Conservation (phyloP, 64 coral and sea anemone species). For the Montipora efflorescens region DNA sequence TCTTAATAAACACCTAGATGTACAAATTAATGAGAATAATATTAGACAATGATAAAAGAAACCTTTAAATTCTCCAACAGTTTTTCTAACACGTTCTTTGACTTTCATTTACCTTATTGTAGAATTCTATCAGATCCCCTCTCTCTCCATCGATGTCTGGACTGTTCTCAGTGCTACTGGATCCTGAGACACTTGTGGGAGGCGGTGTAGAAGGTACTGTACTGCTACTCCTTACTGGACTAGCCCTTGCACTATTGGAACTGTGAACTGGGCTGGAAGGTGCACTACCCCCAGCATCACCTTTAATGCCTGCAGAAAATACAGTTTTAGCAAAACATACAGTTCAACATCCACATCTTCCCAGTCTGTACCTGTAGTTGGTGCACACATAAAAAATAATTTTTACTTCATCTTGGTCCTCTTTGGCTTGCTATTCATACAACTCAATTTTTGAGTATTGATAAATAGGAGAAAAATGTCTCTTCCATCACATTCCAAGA, state of each 20-base stretch:
- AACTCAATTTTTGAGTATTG: too few relatives aligned
- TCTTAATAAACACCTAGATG: constrained; percentile 93
- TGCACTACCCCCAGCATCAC: constrained; percentile 75
- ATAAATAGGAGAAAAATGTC: too few relatives aligned
- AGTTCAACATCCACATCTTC: too few relatives aligned
- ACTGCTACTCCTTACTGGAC: constrained; percentile 81
- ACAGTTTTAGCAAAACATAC: neutral
- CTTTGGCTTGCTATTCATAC: too few relatives aligned
- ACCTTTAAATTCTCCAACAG: too few relatives aligned
- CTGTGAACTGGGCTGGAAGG: constrained; percentile 80
- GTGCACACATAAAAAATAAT: too few relatives aligned
- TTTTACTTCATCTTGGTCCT: too few relatives aligned
- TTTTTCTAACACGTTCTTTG: too few relatives aligned
- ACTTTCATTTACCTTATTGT: constrained; percentile 81
- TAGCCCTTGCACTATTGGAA: constrained; percentile 67
- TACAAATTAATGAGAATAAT: neutral
- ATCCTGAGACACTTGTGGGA: constrained; percentile 59
- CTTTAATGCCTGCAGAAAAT: constrained; percentile 59
- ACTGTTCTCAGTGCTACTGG: constrained; percentile 89
- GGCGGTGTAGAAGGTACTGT: constrained; percentile 85
- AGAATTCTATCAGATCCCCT: constrained; percentile 98
- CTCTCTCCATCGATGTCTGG: constrained; percentile 81
- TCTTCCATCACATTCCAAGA: too few relatives aligned
- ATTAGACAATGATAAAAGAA: neutral
- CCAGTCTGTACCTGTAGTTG: too few relatives aligned